phyloP scores from a whole-genome alignment of 2,797 vertebrate genomes.

The Artibeus lituratus region DNA sequence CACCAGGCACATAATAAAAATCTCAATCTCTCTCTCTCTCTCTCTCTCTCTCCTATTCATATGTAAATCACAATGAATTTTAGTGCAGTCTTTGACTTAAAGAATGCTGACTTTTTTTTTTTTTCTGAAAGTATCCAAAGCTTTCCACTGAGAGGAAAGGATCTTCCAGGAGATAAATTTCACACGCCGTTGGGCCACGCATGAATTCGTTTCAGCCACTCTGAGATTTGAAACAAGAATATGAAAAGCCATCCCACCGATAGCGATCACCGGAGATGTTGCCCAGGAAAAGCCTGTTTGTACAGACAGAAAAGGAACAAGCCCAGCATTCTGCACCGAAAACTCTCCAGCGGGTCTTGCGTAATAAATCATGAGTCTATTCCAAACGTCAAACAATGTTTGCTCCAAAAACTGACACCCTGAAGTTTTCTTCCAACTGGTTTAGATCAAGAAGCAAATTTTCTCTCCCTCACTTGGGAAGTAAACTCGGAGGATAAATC shows the following conservation, averaged over 20 bases:
- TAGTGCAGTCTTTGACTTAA: background rate
- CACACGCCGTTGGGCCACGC: background rate
- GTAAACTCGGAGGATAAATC: background rate
- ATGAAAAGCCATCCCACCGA: background rate
- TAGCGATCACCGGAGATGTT: background rate
- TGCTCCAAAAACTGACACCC: background rate
- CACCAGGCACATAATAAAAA: slow-evolving; percentile 24
- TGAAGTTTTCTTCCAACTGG: slow-evolving; percentile 36
- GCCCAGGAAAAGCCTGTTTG: background rate
- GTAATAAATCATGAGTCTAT: background rate
- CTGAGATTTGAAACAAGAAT: background rate
- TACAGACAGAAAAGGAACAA: background rate
- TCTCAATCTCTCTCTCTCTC: background rate
- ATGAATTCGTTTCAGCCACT: background rate
- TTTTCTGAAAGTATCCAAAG: slow-evolving; percentile 1
- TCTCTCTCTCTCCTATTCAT: background rate
- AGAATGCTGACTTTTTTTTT: background rate
- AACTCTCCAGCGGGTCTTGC: background rate
- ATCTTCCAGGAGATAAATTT: background rate
- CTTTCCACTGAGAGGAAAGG: background rate
- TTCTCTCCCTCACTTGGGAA: background rate
- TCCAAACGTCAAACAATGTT: background rate
- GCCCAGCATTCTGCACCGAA: background rate
- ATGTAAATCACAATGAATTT: slow-evolving; percentile 30
- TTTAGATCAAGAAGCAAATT: slow-evolving; percentile 42